Conservation (phyloP, 2,888 invertebrate species). For the Euphydryas editha region DNA sequence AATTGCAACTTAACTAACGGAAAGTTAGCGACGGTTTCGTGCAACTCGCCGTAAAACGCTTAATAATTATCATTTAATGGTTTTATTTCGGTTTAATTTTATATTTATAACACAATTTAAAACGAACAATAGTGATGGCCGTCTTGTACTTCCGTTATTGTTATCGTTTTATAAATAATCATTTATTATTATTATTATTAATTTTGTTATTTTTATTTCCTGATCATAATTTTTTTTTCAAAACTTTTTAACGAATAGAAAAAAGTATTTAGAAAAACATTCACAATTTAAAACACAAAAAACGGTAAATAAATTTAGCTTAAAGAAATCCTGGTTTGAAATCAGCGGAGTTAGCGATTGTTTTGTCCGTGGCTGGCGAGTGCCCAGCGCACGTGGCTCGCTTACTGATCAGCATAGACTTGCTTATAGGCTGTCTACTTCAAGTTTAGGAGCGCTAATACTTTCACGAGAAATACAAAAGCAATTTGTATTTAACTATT, state of each 20-base stretch:
- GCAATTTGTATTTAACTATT: background rate
- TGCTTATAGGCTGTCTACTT: constrained; percentile 32
- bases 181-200: too few relatives aligned
- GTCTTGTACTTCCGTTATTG: too few relatives aligned
- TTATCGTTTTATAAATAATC: background rate
- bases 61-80: background rate
- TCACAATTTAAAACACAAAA: background rate
- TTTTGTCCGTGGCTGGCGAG: constrained; percentile 44
- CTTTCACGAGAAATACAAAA: background rate
- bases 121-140: too few relatives aligned
- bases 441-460: constrained; percentile 5
- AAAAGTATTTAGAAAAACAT: background rate
- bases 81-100: background rate
- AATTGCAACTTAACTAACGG: too few relatives aligned
- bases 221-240: background rate
- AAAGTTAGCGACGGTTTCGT: too few relatives aligned
- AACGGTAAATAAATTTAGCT: constrained; percentile 10
- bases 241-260: background rate
- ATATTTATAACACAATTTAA: too few relatives aligned
- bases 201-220: background rate
- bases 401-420: constrained; percentile 34
- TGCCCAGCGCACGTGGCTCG: constrained; percentile 45
- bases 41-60: background rate
- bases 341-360: constrained; percentile 42
- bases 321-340: constrained; percentile 25